A percentile compares a stretch with the other conserved stretches of the same genome.
These are phyloP conservation scores for Antheraea yamamai DNA, from an alignment of 2,888 invertebrate species.

Conservation along the genomic window DNA sequence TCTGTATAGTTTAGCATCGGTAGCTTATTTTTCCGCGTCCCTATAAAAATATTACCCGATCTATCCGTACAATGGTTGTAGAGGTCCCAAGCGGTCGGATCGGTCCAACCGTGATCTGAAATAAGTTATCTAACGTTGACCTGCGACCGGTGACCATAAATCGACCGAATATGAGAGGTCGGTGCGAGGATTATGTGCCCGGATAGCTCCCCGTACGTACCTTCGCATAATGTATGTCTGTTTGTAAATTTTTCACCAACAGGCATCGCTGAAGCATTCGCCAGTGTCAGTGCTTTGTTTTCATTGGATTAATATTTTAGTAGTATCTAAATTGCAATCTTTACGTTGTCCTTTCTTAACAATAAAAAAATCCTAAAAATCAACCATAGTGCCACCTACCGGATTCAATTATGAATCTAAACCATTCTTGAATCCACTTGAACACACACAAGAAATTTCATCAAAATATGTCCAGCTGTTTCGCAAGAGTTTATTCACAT, in stretches of 20 bases:
- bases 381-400: too few relatives aligned
- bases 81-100: slow-evolving; percentile 55
- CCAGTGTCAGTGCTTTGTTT: background rate
- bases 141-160: slow-evolving; percentile 62
- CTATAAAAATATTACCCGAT: background rate
- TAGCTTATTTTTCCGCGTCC: slow-evolving; percentile 19
- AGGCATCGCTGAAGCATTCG: background rate
- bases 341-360: too few relatives aligned
- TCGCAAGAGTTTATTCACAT: too few relatives aligned
- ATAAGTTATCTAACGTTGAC: slow-evolving; percentile 66
- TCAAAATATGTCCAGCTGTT: too few relatives aligned
- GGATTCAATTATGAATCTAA: too few relatives aligned
- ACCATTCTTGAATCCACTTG: too few relatives aligned
- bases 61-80: slow-evolving; percentile 19
- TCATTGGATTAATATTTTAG: background rate
- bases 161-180: slow-evolving; percentile 52
- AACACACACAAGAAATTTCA: too few relatives aligned
- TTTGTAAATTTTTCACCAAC: background rate
- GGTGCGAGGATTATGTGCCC: slow-evolving; percentile 23
- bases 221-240: background rate
- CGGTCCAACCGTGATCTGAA: slow-evolving; percentile 64
- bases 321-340: too few relatives aligned
- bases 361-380: too few relatives aligned
- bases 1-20: background rate
- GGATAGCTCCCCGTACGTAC: slow-evolving; percentile 5